These are phyloP conservation scores for Malaclemys terrapin DNA, from an alignment of 2,113 vertebrate species.

Conservation along the genomic window DNA sequence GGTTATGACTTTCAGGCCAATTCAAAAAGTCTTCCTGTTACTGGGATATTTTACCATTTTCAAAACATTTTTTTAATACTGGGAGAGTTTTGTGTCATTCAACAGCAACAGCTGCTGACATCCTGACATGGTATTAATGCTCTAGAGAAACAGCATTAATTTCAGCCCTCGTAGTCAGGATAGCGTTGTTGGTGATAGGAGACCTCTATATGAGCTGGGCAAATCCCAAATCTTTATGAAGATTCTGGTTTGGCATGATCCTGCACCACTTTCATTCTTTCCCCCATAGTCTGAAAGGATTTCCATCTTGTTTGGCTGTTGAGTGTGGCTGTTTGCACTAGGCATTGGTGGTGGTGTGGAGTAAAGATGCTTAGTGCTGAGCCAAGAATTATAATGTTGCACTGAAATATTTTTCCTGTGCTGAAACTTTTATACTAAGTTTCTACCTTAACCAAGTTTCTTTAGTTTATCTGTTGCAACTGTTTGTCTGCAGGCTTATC, in stretches of 20 bases:
- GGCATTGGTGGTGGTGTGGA: neutral
- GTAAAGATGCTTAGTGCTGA: neutral
- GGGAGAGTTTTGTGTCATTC: neutral
- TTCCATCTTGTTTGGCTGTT: fast-evolving
- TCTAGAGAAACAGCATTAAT: neutral
- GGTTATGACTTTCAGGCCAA: neutral
- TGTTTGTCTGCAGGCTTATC: neutral
- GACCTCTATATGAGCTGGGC: fast-evolving
- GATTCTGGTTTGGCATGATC: neutral
- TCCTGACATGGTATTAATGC: neutral
- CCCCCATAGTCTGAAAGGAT: fast-evolving
- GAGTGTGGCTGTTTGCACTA: neutral
- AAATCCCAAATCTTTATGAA: neutral
- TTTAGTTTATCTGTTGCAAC: neutral
- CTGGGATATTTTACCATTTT: neutral
- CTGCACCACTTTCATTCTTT: neutral
- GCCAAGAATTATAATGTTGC: fast-evolving
- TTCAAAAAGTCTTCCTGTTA: neutral
- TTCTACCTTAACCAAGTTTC: neutral
- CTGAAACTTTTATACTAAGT: neutral
- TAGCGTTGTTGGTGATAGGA: fast-evolving
- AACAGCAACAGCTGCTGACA: neutral
- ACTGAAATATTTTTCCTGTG: fast-evolving
- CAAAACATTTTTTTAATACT: neutral
- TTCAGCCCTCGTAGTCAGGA: fast-evolving